Conservation (phyloP, 2,797 vertebrate species). For the Lates japonicus region DNA sequence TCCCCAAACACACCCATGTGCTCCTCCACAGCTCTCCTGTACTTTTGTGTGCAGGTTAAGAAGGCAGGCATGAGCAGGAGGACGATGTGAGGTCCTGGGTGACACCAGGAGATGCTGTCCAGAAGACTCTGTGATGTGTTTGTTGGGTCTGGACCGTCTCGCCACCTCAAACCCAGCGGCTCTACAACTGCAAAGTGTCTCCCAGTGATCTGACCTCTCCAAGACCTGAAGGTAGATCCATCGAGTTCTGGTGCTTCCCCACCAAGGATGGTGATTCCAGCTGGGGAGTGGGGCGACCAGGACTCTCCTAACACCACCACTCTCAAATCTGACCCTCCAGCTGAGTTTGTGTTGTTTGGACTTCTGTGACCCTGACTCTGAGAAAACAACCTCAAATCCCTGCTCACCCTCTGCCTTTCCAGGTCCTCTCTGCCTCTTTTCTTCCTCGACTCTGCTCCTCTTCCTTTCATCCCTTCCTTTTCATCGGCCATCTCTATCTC, state of each 20-base stretch:
- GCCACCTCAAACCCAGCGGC: conserved; percentile 78
- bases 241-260: conserved; percentile 34
- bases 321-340: conserved; percentile 51
- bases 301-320: conserved; percentile 82
- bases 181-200: conserved; percentile 65
- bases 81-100: conserved; percentile 72
- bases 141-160: conserved; percentile 60
- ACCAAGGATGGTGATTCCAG: conserved; percentile 66
- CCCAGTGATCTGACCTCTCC: conserved; percentile 74
- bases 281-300: conserved; percentile 71
- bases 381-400: conserved; percentile 26
- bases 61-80: conserved; percentile 82
- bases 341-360: conserved; percentile 27
- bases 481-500: conserved; percentile 10
- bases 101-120: conserved; percentile 61
- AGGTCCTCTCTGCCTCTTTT: neutral
- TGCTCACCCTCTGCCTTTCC: neutral
- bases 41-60: conserved; percentile 77
- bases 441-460: neutral
- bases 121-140: conserved; percentile 38
- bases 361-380: neutral
- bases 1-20: conserved; percentile 72
- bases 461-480: conserved; percentile 17
- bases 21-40: conserved; percentile 73
- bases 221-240: conserved; percentile 49